Evolutionary conservation across 2,888 invertebrate genomes (phyloP).

Genomic region (Patella pellucida): DNA sequence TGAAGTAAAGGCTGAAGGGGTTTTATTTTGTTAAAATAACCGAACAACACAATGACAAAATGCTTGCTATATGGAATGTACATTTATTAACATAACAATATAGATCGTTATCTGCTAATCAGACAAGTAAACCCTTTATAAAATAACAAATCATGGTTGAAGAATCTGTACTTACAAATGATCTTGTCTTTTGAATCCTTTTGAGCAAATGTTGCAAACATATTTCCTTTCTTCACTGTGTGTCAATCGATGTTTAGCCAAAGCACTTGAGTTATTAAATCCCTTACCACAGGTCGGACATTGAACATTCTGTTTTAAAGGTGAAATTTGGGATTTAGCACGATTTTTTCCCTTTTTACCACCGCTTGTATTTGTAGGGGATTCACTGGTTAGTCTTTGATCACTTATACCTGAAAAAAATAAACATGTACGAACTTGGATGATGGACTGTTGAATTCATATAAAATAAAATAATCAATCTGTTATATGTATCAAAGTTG

Average conservation of each 20-base stretch:
- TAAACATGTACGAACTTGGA: neutral
- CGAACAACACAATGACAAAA: too few relatives aligned
- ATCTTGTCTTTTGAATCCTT: constrained; percentile 98
- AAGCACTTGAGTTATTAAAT: constrained; percentile 96
- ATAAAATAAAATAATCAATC: too few relatives aligned
- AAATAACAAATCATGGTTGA: neutral
- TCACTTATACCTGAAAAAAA: constrained; percentile 22
- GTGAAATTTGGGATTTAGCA: constrained; percentile 77
- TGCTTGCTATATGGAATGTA: too few relatives aligned
- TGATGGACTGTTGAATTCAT: too few relatives aligned
- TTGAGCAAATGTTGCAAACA: constrained; percentile 94
- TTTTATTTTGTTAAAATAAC: constrained; percentile 8
- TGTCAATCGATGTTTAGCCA: constrained; percentile 88
- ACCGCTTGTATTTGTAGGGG: constrained; percentile 22
- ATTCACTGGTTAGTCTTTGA: constrained; percentile 22
- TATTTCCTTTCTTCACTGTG: constrained; percentile 98
- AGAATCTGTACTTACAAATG: constrained; percentile 84
- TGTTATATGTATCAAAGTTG: too few relatives aligned
- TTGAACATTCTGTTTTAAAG: constrained; percentile 38
- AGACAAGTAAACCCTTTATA: too few relatives aligned
- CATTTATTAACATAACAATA: too few relatives aligned
- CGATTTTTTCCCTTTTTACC: constrained; percentile 80
- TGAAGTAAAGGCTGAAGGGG: too few relatives aligned
- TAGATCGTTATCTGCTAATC: too few relatives aligned
- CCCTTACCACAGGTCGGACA: constrained; percentile 94